These are phyloP conservation scores for Myiopsitta monachus DNA, from an alignment of 2,113 vertebrate genomes.

Conservation along the genomic window DNA sequence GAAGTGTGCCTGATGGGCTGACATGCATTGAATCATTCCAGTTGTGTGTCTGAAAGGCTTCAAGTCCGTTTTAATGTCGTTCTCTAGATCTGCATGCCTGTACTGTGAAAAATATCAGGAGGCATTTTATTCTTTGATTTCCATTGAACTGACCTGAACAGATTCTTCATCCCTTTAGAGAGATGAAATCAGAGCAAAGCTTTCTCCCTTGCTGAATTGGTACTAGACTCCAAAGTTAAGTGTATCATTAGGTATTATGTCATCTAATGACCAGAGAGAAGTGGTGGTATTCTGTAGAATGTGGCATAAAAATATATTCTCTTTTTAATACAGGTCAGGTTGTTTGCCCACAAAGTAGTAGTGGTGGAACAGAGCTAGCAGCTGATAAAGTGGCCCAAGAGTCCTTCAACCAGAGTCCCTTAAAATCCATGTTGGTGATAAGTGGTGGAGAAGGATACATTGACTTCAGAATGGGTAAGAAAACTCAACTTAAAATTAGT, in stretches of 20 bases:
- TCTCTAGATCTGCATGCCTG: background rate
- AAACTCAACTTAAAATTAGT: background rate
- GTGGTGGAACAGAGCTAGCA: conserved; percentile 70
- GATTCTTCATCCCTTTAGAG: background rate
- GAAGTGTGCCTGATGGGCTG: background rate
- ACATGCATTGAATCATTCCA: background rate
- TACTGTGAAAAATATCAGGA: background rate
- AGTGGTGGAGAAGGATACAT: conserved; percentile 99
- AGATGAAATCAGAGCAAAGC: background rate
- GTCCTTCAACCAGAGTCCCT: conserved; percentile 71
- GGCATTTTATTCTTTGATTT: background rate
- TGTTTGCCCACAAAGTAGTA: conserved; percentile 72
- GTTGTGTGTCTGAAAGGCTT: background rate
- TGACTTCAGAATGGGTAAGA: conserved; percentile 98
- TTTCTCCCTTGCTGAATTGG: background rate
- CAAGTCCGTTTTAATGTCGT: background rate
- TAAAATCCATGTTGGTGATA: conserved; percentile 90
- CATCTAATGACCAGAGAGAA: background rate
- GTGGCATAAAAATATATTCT: background rate
- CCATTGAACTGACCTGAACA: background rate
- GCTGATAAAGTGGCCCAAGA: conserved; percentile 79
- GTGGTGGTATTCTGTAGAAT: background rate
- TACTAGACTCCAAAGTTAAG: background rate
- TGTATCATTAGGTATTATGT: background rate
- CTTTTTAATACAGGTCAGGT: conserved; percentile 82